phyloP scores from a whole-genome alignment of 2,797 vertebrate genomes.

The Oceanodroma leucorhoa region DNA sequence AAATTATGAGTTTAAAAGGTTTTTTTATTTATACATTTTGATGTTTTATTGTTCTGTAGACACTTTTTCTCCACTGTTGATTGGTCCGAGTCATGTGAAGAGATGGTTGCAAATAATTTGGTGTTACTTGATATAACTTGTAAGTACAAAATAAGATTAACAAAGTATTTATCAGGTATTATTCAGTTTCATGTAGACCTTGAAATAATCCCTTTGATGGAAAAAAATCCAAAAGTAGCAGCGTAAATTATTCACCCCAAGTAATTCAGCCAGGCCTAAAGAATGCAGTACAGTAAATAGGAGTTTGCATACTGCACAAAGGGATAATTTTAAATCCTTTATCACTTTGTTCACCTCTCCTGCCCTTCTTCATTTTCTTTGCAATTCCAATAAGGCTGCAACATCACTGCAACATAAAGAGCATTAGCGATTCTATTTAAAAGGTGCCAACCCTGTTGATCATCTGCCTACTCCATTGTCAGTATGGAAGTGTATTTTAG shows the following conservation, averaged over 20 bases:
- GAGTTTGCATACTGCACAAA: conserved; percentile 30
- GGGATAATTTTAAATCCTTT: conserved; percentile 23
- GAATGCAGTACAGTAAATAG: background rate
- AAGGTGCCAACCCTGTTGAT: conserved; percentile 25
- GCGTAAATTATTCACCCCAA: background rate
- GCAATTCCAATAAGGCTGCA: conserved; percentile 47
- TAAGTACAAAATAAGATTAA: background rate
- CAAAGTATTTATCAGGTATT: background rate
- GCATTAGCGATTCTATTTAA: conserved; percentile 43
- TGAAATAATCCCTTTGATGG: background rate
- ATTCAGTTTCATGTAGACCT: background rate
- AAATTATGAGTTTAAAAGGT: background rate
- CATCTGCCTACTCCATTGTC: background rate
- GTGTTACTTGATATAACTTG: background rate
- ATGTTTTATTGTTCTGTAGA: background rate
- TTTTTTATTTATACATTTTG: background rate
- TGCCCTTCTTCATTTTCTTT: conserved; percentile 24
- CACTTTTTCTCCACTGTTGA: background rate
- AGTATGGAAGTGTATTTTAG: background rate
- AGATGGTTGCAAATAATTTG: background rate
- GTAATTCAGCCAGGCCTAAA: background rate
- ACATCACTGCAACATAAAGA: conserved; percentile 24
- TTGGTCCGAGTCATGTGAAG: background rate
- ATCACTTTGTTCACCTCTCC: conserved; percentile 19
- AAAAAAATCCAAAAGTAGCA: background rate